Percentiles rank a stretch among this genome's conserved stretches.
Evolutionary conservation across 2,888 invertebrate genomes (phyloP).

Genomic region (Xylota sylvarum): DNA sequence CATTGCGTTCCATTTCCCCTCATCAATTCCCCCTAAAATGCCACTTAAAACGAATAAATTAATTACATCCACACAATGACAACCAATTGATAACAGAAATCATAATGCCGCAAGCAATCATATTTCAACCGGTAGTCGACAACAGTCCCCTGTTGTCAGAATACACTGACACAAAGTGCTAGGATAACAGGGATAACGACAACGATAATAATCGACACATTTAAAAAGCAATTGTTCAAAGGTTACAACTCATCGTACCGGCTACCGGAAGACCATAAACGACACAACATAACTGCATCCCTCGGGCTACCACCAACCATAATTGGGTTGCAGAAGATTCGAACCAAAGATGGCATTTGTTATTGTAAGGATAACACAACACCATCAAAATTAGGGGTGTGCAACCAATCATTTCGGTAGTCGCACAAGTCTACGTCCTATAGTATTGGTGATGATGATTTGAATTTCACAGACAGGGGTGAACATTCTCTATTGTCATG

Average conservation of each 20-base stretch:
- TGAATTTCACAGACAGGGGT: slow-evolving; percentile 52
- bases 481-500: slow-evolving; percentile 78
- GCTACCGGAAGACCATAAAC: slow-evolving; percentile 54
- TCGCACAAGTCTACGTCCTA: not conserved
- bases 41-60: slow-evolving; percentile 51
- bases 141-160: not conserved
- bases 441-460: slow-evolving; percentile 28
- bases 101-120: slow-evolving; percentile 36
- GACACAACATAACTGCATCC: slow-evolving; percentile 45
- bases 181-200: slow-evolving; percentile 66
- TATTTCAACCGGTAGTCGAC: slow-evolving; percentile 1
- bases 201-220: slow-evolving; percentile 71
- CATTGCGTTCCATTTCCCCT: not conserved
- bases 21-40: not conserved
- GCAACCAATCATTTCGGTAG: slow-evolving; percentile 33
- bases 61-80: slow-evolving; percentile 43
- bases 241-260: slow-evolving; percentile 43
- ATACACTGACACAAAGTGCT: slow-evolving; percentile 36
- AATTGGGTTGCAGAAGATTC: slow-evolving; percentile 57
- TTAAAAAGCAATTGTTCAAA: slow-evolving; percentile 71
- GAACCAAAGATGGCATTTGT: slow-evolving; percentile 44
- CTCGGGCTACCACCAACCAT: slow-evolving; percentile 34
- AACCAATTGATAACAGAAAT: slow-evolving; percentile 33
- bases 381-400: slow-evolving; percentile 51
- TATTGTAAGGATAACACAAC: slow-evolving; percentile 45